Base-by-base conservation (phyloP, 1,140 invertebrate species). In the Drosophila subobscura region DNA sequence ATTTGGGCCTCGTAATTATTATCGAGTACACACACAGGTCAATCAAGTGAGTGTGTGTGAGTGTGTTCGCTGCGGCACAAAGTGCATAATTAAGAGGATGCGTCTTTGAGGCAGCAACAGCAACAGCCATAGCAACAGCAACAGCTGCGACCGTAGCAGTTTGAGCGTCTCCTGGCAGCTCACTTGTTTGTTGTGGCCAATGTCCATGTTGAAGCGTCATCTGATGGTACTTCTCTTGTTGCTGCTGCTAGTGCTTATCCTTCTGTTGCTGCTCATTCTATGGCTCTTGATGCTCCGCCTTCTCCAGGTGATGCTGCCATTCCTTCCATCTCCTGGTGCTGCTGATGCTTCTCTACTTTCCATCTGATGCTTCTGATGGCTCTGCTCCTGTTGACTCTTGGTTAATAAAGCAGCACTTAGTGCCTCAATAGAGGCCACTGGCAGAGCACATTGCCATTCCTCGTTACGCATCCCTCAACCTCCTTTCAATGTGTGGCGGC, bases 361-460 rank as follows among this genome's bases (percentile, higher is more conserved):
- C 29, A 8, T 8, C 7, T 33, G 29, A 33, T 37, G 4, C 10
- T 12, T 0, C 33, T 37, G 33, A 33, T 33, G 29, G 29, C 5
- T 52, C 52, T 53, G 52, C 45, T 22, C 67, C 58, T 57, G 60
- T 67, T 78, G 75, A 58, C 56, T 63, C 49, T 80, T 72, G 60
- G 78, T 74, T 83, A 83, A 83, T 83, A 83, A 81, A 83, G 79
- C 70, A 83, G 79, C 79, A 83, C 79, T 83, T 83, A 83, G 70
- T 64, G 56, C 52, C 65, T 73, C 33, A 70, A 77, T 74, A 27
- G 60, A 60, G 57, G 42, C 60, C 57, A 37, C 52, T 27, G 57
- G 47, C 60, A 40, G 61, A 57, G 27, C 53, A 64, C 10, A 37
- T 1, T 10, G 29, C 33, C 33, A 37, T 37, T 61, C 53, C 46